Base-by-base conservation (phyloP, 2,113 vertebrate genomes). In the Eublepharis macularius region DNA sequence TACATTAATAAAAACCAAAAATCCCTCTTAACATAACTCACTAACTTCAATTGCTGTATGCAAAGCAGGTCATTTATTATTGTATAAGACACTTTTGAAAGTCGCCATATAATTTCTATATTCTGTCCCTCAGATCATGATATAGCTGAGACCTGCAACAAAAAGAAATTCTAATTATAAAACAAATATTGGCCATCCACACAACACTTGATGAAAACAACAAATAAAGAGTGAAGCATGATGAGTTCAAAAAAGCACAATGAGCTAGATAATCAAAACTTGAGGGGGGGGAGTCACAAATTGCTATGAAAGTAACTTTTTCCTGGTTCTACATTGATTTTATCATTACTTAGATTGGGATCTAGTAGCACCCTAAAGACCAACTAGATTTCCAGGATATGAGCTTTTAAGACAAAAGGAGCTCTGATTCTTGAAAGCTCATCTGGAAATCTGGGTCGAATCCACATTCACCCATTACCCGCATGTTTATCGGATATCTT, bases 111-210 rank as follows among this genome's bases (percentile, higher is more conserved):
- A 1, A 4, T 78, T 17, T 84, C 88, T 7, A 21, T 80, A 1
- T 79, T 74, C 11, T 74, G 4, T 0, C 81, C 2, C 54, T 70
- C 1, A 16, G 51, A 19, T 51, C 12, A 45, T 1, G 77, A 17
- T 72, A 63, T 34, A 19, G 0, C 69, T 60, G 66, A 87, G 66
- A 70, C 24, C 21, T 65, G 68, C n/a, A 87, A 63, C n/a, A 78
- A 82, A 57, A 66, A 87, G 29, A 76, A 73, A 79, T 79, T 83
- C 86, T 87, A 79, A n/a, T 87, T 87, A n/a, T 8, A 76, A 1
- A 82, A 32, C 4, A 90, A 85, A 86, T 74, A 68, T 79, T 45
- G 29, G 3, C 19, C 12, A 41, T 0, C 0, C 4, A 19, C 0
- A 2, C 2, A 80, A 10, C 41, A 16, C 29, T 81, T 84, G 49